A percentile compares a stretch with the other conserved stretches of the same genome.
These are phyloP conservation scores for Thysanoteuthis rhombus DNA, from an alignment of 2,888 invertebrate genomes.

Conservation along the genomic window DNA sequence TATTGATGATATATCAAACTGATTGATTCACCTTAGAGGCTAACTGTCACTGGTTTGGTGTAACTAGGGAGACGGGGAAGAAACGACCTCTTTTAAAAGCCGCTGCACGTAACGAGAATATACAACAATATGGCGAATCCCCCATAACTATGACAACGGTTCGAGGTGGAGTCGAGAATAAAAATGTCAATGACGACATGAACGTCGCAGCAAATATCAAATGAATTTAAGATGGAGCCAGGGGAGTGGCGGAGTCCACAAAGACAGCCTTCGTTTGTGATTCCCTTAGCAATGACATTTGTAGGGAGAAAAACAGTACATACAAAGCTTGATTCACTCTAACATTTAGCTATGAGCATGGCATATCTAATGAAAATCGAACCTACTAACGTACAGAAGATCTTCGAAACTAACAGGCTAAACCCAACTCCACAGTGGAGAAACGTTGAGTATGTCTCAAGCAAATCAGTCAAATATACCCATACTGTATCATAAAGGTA, in stretches of 20 bases:
- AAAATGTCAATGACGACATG: background rate
- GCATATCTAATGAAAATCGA: too few species aligned
- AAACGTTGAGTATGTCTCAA: too few species aligned
- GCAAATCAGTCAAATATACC: too few species aligned
- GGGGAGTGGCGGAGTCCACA: too few species aligned
- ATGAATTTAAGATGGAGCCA: background rate
- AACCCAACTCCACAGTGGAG: too few species aligned
- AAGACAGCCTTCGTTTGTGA: too few species aligned
- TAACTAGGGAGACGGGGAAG: background rate
- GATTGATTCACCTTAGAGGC: background rate
- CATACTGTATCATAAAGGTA: too few species aligned
- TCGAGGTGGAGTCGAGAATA: background rate
- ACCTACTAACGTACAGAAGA: too few species aligned
- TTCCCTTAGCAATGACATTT: background rate
- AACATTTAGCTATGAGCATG: too few species aligned
- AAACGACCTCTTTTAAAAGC: background rate
- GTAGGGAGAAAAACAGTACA: too few species aligned
- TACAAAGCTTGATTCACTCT: too few species aligned
- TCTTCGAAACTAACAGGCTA: too few species aligned
- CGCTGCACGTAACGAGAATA: background rate
- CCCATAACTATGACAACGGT: background rate
- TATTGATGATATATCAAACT: background rate
- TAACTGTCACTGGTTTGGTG: background rate
- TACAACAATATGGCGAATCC: background rate
- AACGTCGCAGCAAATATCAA: background rate